A percentile compares a stretch with the other conserved stretches of the same genome.
These are phyloP conservation scores for Pterois miles DNA, from an alignment of 2,797 vertebrate genomes.

Conservation along the genomic window DNA sequence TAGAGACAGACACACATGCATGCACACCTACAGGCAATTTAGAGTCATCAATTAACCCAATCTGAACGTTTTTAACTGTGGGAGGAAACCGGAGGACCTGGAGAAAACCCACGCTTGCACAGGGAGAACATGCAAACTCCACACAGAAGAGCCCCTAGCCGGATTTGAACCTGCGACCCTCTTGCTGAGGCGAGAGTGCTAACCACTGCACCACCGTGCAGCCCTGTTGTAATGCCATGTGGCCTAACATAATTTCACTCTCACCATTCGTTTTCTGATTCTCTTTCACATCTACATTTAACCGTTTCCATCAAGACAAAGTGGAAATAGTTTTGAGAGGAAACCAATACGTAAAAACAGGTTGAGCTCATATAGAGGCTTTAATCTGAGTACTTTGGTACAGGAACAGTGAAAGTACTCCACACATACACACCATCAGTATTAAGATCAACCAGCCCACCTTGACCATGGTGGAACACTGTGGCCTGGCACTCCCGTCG, in stretches of 20 bases:
- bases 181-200: too few relatives aligned
- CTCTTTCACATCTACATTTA: not conserved
- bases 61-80: too few relatives aligned
- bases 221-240: not conserved
- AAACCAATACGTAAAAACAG: not conserved
- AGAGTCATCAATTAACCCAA: too few relatives aligned
- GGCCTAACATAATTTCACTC: not conserved
- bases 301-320: not conserved
- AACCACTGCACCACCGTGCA: too few relatives aligned
- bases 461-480: slow-evolving; percentile 21
- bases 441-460: slow-evolving; percentile 39
- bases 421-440: not conserved
- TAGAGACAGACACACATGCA: too few relatives aligned
- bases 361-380: not conserved
- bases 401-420: not conserved
- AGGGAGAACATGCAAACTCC: too few relatives aligned
- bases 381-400: not conserved
- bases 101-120: too few relatives aligned
- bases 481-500: slow-evolving; percentile 10
- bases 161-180: too few relatives aligned
- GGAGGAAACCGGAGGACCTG: too few relatives aligned
- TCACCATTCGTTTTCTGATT: not conserved
- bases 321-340: not conserved
- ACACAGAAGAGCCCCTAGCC: too few relatives aligned
- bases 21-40: too few relatives aligned